These are phyloP conservation scores for Nansenia antarctica DNA, from an alignment of 2,113 vertebrate species.

Conservation along the genomic window DNA sequence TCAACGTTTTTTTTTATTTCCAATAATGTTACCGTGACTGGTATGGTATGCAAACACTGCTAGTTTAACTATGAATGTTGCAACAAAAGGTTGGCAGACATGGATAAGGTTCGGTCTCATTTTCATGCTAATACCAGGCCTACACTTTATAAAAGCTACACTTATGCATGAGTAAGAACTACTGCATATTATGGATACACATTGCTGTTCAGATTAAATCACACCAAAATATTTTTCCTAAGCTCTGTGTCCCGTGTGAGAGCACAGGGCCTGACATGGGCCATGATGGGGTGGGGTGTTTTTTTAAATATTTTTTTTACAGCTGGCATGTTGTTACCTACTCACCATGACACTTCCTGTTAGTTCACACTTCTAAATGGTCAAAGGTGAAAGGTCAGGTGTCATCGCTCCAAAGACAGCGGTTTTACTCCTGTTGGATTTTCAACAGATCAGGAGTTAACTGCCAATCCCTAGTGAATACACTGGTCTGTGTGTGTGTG, in stretches of 20 bases:
- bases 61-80: not conserved
- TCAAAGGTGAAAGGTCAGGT: conserved; percentile 21
- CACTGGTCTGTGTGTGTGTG: conserved; percentile 27
- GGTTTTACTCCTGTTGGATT: not conserved
- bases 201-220: too few species aligned
- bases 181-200: not conserved
- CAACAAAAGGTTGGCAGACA: too few species aligned
- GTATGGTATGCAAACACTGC: not conserved
- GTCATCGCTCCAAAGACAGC: conserved; percentile 16
- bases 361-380: conserved; percentile 26
- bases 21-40: not conserved
- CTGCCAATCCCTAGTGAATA: conserved; percentile 6
- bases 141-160: too few species aligned
- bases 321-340: not conserved
- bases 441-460: conserved; percentile 8
- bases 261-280: not conserved
- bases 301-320: not conserved
- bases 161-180: not conserved
- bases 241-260: not conserved
- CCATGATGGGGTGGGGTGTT: not conserved
- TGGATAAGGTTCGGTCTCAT: too few species aligned
- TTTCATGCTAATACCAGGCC: too few species aligned
- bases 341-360: conserved; percentile 35
- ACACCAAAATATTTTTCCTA: too few species aligned
- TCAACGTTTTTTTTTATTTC: not conserved